Conservation (phyloP, 2,888 invertebrate genomes). For the Melolontha melolontha region DNA sequence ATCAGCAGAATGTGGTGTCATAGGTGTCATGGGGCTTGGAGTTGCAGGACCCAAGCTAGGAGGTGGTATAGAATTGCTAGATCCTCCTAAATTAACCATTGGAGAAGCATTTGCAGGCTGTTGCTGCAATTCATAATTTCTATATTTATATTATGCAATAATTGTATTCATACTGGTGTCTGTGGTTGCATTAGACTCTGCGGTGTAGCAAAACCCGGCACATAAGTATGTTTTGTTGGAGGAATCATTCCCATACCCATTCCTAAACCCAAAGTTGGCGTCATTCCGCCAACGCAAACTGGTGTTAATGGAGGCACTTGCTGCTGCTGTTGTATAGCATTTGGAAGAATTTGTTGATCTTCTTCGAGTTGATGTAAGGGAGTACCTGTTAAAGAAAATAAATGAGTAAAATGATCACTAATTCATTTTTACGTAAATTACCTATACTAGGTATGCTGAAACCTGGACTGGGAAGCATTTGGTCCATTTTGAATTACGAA, state of each 20-base stretch:
- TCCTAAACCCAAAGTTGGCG: constrained; percentile 73
- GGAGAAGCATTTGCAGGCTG: constrained; percentile 68
- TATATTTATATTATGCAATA: not conserved
- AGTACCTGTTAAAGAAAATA: constrained; percentile 68
- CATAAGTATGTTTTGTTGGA: constrained; percentile 81
- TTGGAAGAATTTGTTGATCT: constrained; percentile 89
- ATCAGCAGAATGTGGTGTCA: constrained; percentile 93
- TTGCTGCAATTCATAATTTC: constrained; percentile 16
- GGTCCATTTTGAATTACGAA: constrained; percentile 75
- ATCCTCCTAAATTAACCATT: constrained; percentile 75
- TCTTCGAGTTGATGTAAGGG: constrained; percentile 92
- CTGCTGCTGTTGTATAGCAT: constrained; percentile 81
- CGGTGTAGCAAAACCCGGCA: constrained; percentile 81
- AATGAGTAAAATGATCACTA: not conserved
- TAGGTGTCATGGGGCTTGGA: constrained; percentile 85
- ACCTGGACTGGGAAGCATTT: constrained; percentile 91
- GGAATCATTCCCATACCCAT: constrained; percentile 76
- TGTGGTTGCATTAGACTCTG: constrained; percentile 91
- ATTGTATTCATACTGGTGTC: constrained; percentile 75
- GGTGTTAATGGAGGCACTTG: constrained; percentile 72
- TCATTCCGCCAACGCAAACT: constrained; percentile 65
- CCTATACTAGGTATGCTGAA: constrained; percentile 90
- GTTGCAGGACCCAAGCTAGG: constrained; percentile 80
- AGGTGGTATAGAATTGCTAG: constrained; percentile 71
- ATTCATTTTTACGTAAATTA: constrained; percentile 47